Evolutionary conservation across 1,140 invertebrate genomes (phyloP), one percentile per base, ranked within the genome.

Genomic region (Drosophila paulistorum): DNA sequence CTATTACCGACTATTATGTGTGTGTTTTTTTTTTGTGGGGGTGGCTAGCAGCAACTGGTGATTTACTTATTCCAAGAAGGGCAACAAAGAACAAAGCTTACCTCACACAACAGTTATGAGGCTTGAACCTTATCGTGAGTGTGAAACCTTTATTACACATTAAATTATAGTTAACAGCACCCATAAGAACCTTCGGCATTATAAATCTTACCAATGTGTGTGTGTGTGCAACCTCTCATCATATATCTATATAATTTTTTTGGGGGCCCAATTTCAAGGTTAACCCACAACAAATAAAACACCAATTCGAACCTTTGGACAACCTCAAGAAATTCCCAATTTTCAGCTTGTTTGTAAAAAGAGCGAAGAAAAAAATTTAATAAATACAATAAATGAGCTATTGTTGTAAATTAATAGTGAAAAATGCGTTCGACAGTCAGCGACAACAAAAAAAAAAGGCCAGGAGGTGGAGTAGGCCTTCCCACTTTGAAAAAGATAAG

Each of bases 331-430:
- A 69, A 77, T 74, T 77, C 70, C 77, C 70, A 70, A 79, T 79
- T 79, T 78, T 77, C 71, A 37, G 78, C 78, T 78, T 75, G 68
- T 81, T 81, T 78, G 78, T 70, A 69, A 55, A 64, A 65, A 71
- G 35, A 37, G 35, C 7, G 3, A 37, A 45, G 6, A 5, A 45
- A 20, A 51, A 51, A 51, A 75, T 71, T 75, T 74, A 78, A 71
- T 75, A 78, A 81, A 71, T 51, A 51, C 45, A 20, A 51, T 75
- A 78, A 81, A 81, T 81, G 71, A 78, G 71, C 71, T 66, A 81
- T 81, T 81, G 78, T 81, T 75, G 55, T 68, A 75, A 77, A 80
- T 68, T 74, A 74, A 70, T 77, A 60, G 57, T 42, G 64, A 68
- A 68, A 68, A 68, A 68, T 65, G 64, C 30, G 48, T 65, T 65